A percentile compares a stretch with the other conserved stretches of the same genome.
Evolutionary conservation across 2,888 invertebrate genomes (phyloP).

Genomic region (Pristionchus fissidentatus): DNA sequence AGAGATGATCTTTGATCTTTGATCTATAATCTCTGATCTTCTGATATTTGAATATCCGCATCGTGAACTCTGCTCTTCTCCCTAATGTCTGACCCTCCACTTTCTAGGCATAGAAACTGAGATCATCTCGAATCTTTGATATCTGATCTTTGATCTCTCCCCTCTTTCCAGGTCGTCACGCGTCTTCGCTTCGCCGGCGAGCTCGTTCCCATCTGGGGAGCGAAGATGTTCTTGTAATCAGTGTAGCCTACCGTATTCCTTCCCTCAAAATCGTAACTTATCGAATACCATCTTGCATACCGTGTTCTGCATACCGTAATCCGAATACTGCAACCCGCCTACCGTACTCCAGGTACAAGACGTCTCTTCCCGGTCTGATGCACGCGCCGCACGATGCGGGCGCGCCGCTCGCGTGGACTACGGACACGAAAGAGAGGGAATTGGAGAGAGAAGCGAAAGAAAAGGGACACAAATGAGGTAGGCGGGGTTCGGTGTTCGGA

Average conservation of each 20-base stretch:
- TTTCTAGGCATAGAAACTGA: too few species aligned
- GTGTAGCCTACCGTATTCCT: neutral
- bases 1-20: too few species aligned
- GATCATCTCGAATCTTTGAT: too few species aligned
- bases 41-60: too few species aligned
- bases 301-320: neutral
- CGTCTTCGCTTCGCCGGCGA: slow-evolving; percentile 32
- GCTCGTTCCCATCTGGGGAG: slow-evolving; percentile 29
- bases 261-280: too few species aligned
- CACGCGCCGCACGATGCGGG: neutral
- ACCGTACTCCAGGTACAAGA: slow-evolving; percentile 12
- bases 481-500: too few species aligned
- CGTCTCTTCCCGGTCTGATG: slow-evolving; percentile 1
- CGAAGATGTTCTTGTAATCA: slow-evolving; percentile 39
- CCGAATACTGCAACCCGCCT: neutral
- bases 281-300: neutral
- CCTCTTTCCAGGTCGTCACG: neutral
- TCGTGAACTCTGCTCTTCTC: too few species aligned
- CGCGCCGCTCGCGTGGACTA: neutral
- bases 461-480: too few species aligned
- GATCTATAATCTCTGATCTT: too few species aligned
- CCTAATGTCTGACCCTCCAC: too few species aligned
- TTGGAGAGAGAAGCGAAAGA: neutral
- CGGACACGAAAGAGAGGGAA: neutral
- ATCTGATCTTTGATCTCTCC: too few species aligned